Base-by-base conservation (phyloP, 2,113 vertebrate species). In the Gymnarchus niloticus region DNA sequence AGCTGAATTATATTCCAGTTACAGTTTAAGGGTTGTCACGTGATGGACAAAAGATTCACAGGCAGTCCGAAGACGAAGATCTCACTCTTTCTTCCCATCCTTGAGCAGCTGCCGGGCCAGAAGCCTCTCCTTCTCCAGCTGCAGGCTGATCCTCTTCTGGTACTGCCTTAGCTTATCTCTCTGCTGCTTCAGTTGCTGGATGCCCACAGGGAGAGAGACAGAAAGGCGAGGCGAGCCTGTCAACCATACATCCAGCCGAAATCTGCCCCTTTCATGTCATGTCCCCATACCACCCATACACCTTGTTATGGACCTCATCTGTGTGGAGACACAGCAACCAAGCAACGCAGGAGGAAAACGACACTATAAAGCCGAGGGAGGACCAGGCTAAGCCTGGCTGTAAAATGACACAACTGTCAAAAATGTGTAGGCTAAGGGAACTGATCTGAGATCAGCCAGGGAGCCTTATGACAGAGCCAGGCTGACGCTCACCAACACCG, bases 171-270 rank as follows among this genome's bases (percentile, higher is more conserved):
- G 94, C 83, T 97, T 96, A 92, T 99, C 98, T 86, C 97, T 93
- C 92, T 99, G 98, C 92, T 99, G 98, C 92, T 99, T 99, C 91
- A 99, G 88, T 96, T 98, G 97, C 97, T 97, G 91, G 2, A 86
- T 1, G 3, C 19, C 51, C 23, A 65, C 19, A 81, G 6, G 48
- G 28, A 84, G 21, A 76, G 41, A 37, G 21, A n/a, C 17, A 10
- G 44, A 48, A 48, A 44, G 2, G 41, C 21, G 8, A 77, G 8
- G 37, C 17, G 8, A 77, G 41, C 41, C 73, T n/a, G n/a, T n/a
- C n/a, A n/a, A n/a, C n/a, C n/a, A n/a, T n/a, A n/a, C n/a, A n/a
- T n/a, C n/a, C n/a, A n/a, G n/a, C n/a, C n/a, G n/a, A n/a, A n/a
- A n/a, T n/a, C n/a, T n/a, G n/a, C n/a, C n/a, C n/a, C n/a, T n/a